Evolutionary conservation across 2,113 vertebrate genomes (phyloP), one percentile per base, ranked within the genome.

Genomic region (Ceyx melanurus): DNA sequence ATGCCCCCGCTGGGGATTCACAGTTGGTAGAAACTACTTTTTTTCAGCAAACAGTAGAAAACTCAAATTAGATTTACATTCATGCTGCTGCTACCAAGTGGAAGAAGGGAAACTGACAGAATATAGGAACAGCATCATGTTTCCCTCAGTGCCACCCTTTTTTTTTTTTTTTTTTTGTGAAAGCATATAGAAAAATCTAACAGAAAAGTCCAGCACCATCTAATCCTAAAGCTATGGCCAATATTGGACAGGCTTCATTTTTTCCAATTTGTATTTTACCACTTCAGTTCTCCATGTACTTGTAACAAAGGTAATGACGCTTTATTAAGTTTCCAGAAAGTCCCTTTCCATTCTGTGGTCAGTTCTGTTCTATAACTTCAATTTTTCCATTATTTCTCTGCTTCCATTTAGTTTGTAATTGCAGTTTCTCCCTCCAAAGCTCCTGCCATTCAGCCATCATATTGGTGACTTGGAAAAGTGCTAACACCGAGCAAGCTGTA

Each of bases 241-340:
- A 37, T 50, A 53, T 9, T 68, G 42, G 43, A 45, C 45, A 70
- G 33, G 21, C 35, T 68, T 31, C 31, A 23, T 28, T 74, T 88
- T 86, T 94, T 89, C 78, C 66, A 45, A 67, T 83, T 92, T 65
- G 43, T 48, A 48, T 71, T 77, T 84, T 64, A 43, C 72, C 0
- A 0, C 51, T 64, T 58, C 74, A 58, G 64, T 20, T 74, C 54
- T 70, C n/a, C 2, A 0, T 23, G 43, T 67, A 76, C 40, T 57
- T 70, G 54, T 65, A 70, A 35, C 66, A 64, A 82, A 95, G 64
- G 87, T 92, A 96, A 94, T 67, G 62, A 91, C 81, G 72, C 61
- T 89, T 89, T 94, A 91, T 95, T 88, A 89, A 21, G 16, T 71
- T 93, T 91, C 76, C 79, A 95, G 65, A 91, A 82, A 86, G 75